Base-by-base conservation (phyloP, 2,888 invertebrate species). In the Tetrapedia diversipes region DNA sequence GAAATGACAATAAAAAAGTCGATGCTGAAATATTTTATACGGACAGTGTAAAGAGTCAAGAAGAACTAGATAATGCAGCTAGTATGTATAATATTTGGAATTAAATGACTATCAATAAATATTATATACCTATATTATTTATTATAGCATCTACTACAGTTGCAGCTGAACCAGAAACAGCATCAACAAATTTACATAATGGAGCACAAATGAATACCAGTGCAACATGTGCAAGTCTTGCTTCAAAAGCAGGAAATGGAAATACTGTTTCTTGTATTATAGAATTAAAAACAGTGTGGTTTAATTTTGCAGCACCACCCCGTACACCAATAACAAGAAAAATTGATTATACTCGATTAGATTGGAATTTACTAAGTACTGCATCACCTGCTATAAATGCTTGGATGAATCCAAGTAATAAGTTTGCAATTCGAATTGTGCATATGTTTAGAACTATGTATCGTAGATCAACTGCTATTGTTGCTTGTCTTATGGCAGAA, bases 291-390 rank as follows among this genome's bases (percentile, higher is more conserved):
- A 95, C 96, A 0, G 96, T 98, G 53, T 99, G 98, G 98, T 98
- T 99, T 88, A 98, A 98, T 91, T 99, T 99, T 92, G 98, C 99
- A 6, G 98, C 99, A 0, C 98, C 99, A 0, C 98, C 98, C 0
- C 95, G 97, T 78, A 97, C 98, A 1, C 98, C 98, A 0, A 98
- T 98, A 57, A 98, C 98, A 0, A 94, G 97, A 83, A 98, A 98
- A 92, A 97, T 98, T 85, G 98, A 98, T 91, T 98, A 96, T 87
- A 98, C 98, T 0, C 95, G 98, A 86, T 93, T 98, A 86, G 98
- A 99, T 92, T 99, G 99, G 98, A 99, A 99, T 92, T 93, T 99
- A 67, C 92, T 99, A 64, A 98, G 98, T 90, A 98, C 98, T 2
- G 98, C 98, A 7, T 98, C 98, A 0, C 98, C 99, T 0, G 98